Percentiles rank a stretch among this genome's conserved stretches.
These are phyloP conservation scores for Melanerpes formicivorus DNA, from an alignment of 2,113 vertebrate genomes.

Conservation along the genomic window DNA sequence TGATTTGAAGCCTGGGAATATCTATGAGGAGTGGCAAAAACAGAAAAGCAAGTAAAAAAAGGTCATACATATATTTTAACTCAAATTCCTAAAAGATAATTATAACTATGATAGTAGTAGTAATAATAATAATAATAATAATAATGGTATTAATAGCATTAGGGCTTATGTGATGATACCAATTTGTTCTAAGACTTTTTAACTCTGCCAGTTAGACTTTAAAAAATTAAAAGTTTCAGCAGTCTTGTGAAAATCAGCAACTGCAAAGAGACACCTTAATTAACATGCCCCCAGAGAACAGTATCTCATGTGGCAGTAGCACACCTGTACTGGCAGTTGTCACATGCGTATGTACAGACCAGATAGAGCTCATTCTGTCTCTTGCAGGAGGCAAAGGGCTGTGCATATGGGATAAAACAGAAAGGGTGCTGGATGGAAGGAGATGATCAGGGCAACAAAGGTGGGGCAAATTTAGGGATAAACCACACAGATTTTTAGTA, in stretches of 20 bases:
- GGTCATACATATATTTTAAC: not conserved
- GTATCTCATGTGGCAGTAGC: not conserved
- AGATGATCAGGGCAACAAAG: not conserved
- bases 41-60: not conserved
- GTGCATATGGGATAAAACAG: rapidly evolving
- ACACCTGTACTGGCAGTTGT: not conserved
- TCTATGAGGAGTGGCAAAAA: not conserved
- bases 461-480: not conserved
- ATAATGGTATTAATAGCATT: not conserved
- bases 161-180: not conserved
- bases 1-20: not conserved
- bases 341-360: not conserved
- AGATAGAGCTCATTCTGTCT: not conserved
- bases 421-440: not conserved
- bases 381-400: not conserved
- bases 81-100: not conserved
- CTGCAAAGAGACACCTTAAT: not conserved
- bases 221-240: not conserved
- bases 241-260: not conserved
- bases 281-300: not conserved
- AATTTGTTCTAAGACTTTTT: not conserved
- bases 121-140: not conserved
- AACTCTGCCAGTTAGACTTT: not conserved
- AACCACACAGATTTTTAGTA: not conserved
- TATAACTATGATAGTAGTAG: not conserved